These are phyloP conservation scores for Zele albiditarsus DNA, from an alignment of 2,888 invertebrate species.

Conservation along the genomic window DNA sequence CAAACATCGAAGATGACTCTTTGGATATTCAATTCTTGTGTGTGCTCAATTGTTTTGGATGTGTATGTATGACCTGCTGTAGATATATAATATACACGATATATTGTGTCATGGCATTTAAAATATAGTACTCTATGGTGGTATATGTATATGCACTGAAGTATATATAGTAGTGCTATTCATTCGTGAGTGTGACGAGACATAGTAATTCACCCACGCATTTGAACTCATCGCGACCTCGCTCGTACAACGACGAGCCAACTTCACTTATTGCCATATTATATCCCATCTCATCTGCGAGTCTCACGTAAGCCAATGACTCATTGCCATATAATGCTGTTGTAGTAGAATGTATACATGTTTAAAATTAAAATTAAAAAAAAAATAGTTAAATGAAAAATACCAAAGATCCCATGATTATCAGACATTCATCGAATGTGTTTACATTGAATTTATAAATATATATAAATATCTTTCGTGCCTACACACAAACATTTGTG, in stretches of 20 bases:
- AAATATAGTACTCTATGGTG: not conserved
- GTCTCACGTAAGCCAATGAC: slow-evolving; percentile 7
- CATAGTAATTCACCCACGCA: slow-evolving; percentile 25
- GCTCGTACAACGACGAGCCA: slow-evolving; percentile 11
- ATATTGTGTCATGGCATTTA: slow-evolving; percentile 15
- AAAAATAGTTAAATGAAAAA: not conserved
- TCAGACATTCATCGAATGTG: not conserved
- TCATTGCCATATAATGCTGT: slow-evolving; percentile 5
- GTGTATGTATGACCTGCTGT: not conserved
- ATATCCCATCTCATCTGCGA: not conserved
- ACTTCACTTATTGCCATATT: slow-evolving; percentile 1
- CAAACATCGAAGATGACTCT: slow-evolving; percentile 34
- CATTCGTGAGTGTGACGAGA: not conserved
- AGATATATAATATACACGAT: not conserved
- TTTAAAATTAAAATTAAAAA: not conserved
- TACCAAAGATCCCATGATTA: not conserved
- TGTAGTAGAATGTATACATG: not conserved
- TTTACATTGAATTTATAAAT: not conserved
- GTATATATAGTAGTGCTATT: not conserved
- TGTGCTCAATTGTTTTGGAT: not conserved
- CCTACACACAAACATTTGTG: not conserved
- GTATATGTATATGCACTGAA: not conserved
- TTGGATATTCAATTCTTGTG: slow-evolving; percentile 19
- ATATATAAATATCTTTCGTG: not conserved
- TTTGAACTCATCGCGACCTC: slow-evolving; percentile 25